These are phyloP conservation scores for Choloepus didactylus DNA, from an alignment of 2,797 vertebrate species.

Conservation along the genomic window DNA sequence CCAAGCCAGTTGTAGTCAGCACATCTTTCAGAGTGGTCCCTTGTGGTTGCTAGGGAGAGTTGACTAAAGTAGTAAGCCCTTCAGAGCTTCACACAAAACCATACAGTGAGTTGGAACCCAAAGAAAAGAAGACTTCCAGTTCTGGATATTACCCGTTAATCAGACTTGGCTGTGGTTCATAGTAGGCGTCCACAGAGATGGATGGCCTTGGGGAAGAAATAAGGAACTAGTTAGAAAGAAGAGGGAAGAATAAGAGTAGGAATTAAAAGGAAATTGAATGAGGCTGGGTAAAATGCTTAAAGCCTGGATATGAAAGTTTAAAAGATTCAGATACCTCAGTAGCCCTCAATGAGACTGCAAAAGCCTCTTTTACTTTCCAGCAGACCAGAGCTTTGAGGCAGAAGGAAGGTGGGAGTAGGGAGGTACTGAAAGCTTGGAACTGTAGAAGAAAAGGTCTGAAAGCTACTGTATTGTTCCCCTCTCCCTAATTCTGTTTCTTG, in stretches of 20 bases:
- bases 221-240: conserved; percentile 40
- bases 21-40: conserved; percentile 66
- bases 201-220: conserved; percentile 65
- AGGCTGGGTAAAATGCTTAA: conserved; percentile 13
- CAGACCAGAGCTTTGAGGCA: neutral
- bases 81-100: conserved; percentile 59
- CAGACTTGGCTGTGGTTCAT: conserved; percentile 64
- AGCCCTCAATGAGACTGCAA: neutral
- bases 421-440: neutral
- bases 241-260: neutral
- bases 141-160: conserved; percentile 63
- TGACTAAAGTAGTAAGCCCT: conserved; percentile 52
- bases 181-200: conserved; percentile 60
- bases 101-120: conserved; percentile 65
- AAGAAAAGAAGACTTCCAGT: conserved; percentile 65
- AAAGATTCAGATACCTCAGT: neutral
- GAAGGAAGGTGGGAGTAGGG: neutral
- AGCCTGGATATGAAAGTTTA: conserved; percentile 29
- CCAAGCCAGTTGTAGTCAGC: conserved; percentile 54
- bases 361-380: neutral
- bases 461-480: neutral
- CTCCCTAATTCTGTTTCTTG: conserved; percentile 32
- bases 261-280: conserved; percentile 62
- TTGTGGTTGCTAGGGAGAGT: conserved; percentile 16
- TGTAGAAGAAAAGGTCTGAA: neutral